A percentile compares a stretch with the other conserved stretches of the same genome.
Evolutionary conservation across 2,888 invertebrate genomes (phyloP).

Genomic region (Nudaria mundana): DNA sequence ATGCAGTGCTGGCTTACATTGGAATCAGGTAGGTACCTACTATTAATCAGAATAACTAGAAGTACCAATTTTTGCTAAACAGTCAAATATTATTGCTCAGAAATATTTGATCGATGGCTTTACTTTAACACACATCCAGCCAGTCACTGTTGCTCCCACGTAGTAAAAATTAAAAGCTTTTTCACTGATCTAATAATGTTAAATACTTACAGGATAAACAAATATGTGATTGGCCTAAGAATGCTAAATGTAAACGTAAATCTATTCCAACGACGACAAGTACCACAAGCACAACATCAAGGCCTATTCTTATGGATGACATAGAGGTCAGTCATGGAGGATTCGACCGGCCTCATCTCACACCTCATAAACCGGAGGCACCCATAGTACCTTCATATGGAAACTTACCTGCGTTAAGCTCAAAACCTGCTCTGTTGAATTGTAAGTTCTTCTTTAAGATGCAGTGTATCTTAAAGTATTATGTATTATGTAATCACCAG

Average conservation of each 20-base stretch:
- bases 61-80: too few relatives aligned
- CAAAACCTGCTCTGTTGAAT: slow-evolving; percentile 56
- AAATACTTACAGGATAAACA: slow-evolving; percentile 68
- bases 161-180: too few relatives aligned
- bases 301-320: slow-evolving; percentile 34
- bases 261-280: slow-evolving; percentile 37
- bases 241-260: slow-evolving; percentile 80
- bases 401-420: slow-evolving; percentile 40
- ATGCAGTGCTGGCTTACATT: slow-evolving; percentile 87
- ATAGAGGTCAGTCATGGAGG: slow-evolving; percentile 15
- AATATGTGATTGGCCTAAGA: slow-evolving; percentile 87
- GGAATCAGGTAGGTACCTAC: slow-evolving; percentile 81
- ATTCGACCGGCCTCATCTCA: slow-evolving; percentile 14
- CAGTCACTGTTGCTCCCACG: too few relatives aligned
- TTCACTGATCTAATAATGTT: too few relatives aligned
- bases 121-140: too few relatives aligned
- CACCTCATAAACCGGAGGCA: slow-evolving; percentile 29
- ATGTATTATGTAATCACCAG: too few relatives aligned
- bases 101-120: too few relatives aligned
- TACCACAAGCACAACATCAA: slow-evolving; percentile 38
- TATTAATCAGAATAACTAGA: too few relatives aligned
- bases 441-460: slow-evolving; percentile 57
- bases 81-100: too few relatives aligned
- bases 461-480: too few relatives aligned
- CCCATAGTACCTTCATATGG: slow-evolving; percentile 52